Percentiles rank a stretch among this genome's conserved stretches.
phyloP scores from a whole-genome alignment of 2,888 invertebrate species.

The Tromatobia lineatoria region DNA sequence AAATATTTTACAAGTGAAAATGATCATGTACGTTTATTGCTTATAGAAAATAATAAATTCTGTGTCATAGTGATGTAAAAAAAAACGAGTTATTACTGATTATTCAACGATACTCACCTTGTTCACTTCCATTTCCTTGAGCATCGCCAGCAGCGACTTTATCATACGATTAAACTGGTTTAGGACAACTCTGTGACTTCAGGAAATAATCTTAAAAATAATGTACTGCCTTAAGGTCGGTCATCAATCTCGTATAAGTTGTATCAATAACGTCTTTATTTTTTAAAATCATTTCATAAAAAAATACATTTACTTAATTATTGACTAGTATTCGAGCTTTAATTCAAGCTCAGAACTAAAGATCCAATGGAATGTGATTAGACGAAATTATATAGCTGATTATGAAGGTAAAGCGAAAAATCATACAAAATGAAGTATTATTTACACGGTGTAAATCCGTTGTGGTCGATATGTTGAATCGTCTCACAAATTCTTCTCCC shows the following conservation, averaged over 20 bases:
- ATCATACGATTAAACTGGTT: background rate
- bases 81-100: slow-evolving; percentile 31
- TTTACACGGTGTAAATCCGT: slow-evolving; percentile 31
- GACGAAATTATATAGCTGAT: slow-evolving; percentile 46
- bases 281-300: slow-evolving; percentile 78
- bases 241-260: slow-evolving; percentile 60
- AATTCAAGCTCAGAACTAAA: slow-evolving; percentile 63
- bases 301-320: slow-evolving; percentile 83
- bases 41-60: slow-evolving; percentile 83
- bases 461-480: slow-evolving; percentile 58
- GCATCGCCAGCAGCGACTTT: background rate
- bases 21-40: slow-evolving; percentile 82
- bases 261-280: slow-evolving; percentile 74
- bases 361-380: slow-evolving; percentile 72
- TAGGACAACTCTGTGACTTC: background rate
- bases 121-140: background rate
- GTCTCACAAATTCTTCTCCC: slow-evolving; percentile 53
- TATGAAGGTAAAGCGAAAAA: slow-evolving; percentile 30
- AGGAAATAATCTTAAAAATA: background rate
- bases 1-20: slow-evolving; percentile 84
- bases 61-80: slow-evolving; percentile 79
- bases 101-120: background rate
- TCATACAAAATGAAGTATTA: slow-evolving; percentile 55
- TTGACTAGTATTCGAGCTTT: slow-evolving; percentile 79
- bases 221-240: slow-evolving; percentile 14